These are phyloP conservation scores for Brachionus asplanchnoidis DNA, from an alignment of 1,140 invertebrate species.

Conservation along the genomic window DNA sequence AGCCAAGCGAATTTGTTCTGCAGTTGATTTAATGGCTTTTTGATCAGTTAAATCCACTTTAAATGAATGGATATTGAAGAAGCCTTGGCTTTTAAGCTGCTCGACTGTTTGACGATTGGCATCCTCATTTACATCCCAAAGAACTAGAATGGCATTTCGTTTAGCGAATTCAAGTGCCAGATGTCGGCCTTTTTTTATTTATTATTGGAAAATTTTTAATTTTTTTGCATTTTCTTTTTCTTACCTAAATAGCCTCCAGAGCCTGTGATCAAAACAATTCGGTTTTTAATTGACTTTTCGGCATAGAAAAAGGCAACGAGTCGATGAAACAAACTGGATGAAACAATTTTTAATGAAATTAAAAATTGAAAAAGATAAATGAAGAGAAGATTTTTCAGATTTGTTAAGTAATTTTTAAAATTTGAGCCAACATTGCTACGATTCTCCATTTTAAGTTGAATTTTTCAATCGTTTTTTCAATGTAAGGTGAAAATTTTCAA, in stretches of 20 bases:
- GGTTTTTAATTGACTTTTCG: conserved; percentile 10
- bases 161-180: conserved; percentile 24
- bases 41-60: conserved; percentile 18
- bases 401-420: neutral
- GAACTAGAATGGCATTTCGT: neutral
- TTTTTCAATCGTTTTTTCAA: too few relatives aligned
- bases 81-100: neutral
- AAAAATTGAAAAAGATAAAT: neutral
- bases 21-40: neutral
- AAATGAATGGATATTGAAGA: neutral
- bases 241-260: conserved; percentile 40
- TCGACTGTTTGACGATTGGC: neutral
- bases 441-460: too few relatives aligned
- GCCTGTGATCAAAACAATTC: conserved; percentile 32
- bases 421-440: neutral
- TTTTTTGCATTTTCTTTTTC: neutral
- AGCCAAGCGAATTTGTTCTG: neutral
- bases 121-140: conserved; percentile 35
- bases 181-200: neutral
- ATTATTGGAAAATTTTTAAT: neutral
- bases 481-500: too few relatives aligned
- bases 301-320: neutral
- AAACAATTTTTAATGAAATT: neutral
- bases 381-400: neutral
- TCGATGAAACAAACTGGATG: neutral